Evolutionary conservation across 2,888 invertebrate species (phyloP).

Genomic region (Phlogophora meticulosa): DNA sequence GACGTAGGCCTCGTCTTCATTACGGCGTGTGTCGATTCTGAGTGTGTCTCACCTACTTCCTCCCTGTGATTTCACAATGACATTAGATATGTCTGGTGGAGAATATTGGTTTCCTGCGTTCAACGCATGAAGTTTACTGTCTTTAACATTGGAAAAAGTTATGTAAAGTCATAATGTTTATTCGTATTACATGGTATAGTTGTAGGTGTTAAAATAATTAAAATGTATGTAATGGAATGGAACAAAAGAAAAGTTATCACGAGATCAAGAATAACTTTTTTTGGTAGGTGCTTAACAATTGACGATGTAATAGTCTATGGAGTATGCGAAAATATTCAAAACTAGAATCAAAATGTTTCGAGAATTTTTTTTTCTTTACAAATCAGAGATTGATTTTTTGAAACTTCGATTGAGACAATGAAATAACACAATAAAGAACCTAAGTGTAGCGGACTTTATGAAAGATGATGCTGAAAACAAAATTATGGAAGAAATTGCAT

Average conservation of each 20-base stretch:
- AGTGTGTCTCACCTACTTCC: slow-evolving; percentile 10
- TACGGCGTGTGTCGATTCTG: slow-evolving; percentile 20
- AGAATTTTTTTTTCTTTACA: too few relatives aligned
- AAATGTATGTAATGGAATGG: too few relatives aligned
- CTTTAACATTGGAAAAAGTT: background rate
- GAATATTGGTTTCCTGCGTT: background rate
- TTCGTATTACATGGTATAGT: too few relatives aligned
- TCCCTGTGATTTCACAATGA: slow-evolving; percentile 13
- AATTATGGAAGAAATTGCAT: background rate
- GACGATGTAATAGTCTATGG: too few relatives aligned
- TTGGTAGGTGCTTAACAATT: too few relatives aligned
- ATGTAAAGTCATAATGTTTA: too few relatives aligned
- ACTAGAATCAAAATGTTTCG: background rate
- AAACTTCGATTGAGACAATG: background rate
- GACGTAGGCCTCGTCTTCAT: slow-evolving; percentile 11
- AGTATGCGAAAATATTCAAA: background rate
- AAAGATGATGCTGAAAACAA: background rate
- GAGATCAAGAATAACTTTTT: too few relatives aligned
- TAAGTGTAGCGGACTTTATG: background rate
- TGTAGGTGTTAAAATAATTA: too few relatives aligned
- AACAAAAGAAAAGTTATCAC: too few relatives aligned
- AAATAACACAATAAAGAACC: too few relatives aligned
- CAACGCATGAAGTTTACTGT: fast-evolving
- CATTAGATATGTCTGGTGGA: background rate
- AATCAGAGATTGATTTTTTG: too few relatives aligned